Percentiles rank a stretch among this genome's conserved stretches.
These are phyloP conservation scores for Falco novaeseelandiae DNA, from an alignment of 2,797 vertebrate genomes.

Conservation along the genomic window DNA sequence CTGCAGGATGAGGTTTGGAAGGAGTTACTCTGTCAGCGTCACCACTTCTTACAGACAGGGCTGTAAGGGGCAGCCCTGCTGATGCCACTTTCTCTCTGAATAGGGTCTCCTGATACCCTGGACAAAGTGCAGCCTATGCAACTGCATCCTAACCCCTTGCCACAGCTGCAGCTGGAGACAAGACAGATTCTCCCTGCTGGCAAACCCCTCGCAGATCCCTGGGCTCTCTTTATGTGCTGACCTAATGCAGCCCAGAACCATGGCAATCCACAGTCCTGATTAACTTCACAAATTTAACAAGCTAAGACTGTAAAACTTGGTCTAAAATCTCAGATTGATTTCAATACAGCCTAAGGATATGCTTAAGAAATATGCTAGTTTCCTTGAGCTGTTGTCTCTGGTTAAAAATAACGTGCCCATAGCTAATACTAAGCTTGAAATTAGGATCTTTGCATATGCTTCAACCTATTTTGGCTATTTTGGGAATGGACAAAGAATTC, in stretches of 20 bases:
- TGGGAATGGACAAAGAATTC: neutral
- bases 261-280: neutral
- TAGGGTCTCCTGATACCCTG: neutral
- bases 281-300: neutral
- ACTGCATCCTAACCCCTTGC: neutral
- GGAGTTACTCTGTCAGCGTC: neutral
- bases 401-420: neutral
- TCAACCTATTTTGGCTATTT: constrained; percentile 3
- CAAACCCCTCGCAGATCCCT: neutral
- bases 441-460: neutral
- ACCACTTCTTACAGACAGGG: neutral
- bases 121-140: neutral
- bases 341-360: neutral
- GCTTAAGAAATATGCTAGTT: neutral
- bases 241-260: neutral
- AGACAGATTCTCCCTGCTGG: neutral
- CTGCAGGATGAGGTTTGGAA: neutral
- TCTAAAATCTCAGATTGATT: neutral
- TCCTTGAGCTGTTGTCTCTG: neutral
- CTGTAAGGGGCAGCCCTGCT: neutral
- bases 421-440: neutral
- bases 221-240: neutral
- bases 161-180: neutral
- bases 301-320: neutral
- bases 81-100: neutral